Percentiles rank a stretch among this genome's conserved stretches.
Conservation (phyloP, 2,888 invertebrate genomes). For the Drosophila limbata region DNA sequence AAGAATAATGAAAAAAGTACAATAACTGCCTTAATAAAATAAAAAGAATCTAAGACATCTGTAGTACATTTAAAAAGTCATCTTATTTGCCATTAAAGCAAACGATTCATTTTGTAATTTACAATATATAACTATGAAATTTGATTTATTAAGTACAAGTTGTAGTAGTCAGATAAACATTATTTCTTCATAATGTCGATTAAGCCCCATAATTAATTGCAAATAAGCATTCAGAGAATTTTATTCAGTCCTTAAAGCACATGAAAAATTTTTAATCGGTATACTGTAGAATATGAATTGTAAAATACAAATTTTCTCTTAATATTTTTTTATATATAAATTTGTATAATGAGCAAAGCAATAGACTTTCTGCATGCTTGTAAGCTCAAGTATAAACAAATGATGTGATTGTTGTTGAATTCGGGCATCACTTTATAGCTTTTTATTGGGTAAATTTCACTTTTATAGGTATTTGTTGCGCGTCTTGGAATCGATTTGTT, state of each 20-base stretch:
- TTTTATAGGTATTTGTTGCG: not conserved
- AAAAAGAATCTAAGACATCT: not conserved
- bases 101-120: not conserved
- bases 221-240: not conserved
- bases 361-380: not conserved
- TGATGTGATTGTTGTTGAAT: constrained; percentile 1
- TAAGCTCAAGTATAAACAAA: not conserved
- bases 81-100: not conserved
- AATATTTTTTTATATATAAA: no score
- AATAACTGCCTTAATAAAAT: not conserved
- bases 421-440: not conserved
- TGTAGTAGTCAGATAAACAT: not conserved
- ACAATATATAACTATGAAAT: not conserved
- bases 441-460: constrained; percentile 6
- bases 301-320: not conserved
- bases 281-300: not conserved
- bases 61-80: not conserved
- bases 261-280: not conserved
- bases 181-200: not conserved
- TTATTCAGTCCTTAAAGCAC: not conserved
- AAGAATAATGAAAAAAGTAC: not conserved
- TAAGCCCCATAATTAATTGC: not conserved
- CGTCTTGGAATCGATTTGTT: not conserved
- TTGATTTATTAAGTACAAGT: not conserved
- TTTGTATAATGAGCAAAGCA: no score